Conservation (phyloP, 2,797 vertebrate species). For the Sphenopsis melanotis region DNA sequence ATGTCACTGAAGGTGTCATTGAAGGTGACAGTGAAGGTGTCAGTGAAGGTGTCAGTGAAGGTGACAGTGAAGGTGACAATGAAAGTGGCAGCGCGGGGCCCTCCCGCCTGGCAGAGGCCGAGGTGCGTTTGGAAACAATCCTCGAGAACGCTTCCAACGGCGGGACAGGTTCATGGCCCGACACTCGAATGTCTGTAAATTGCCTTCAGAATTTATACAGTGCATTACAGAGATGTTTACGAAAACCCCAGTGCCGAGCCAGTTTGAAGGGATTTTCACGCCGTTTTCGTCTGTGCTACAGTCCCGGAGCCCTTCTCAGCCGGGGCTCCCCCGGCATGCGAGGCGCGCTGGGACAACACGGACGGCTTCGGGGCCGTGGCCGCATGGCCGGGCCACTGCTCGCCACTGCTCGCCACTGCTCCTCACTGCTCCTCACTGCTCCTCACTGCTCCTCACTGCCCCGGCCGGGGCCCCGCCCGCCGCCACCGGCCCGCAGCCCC, state of each 20-base stretch:
- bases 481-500: not conserved
- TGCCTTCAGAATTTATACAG: not conserved
- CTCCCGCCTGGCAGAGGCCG: not conserved
- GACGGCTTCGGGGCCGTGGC: too few species aligned
- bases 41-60: not conserved
- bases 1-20: accelerated
- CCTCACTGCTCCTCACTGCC: not conserved
- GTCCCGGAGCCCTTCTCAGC: not conserved
- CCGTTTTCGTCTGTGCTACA: accelerated
- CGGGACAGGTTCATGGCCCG: not conserved
- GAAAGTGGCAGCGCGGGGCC: not conserved
- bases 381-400: not conserved
- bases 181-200: not conserved
- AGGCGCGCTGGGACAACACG: too few species aligned
- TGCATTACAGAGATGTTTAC: accelerated
- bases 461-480: not conserved
- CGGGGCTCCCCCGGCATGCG: accelerated
- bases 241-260: accelerated
- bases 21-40: accelerated
- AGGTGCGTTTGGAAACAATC: not conserved
- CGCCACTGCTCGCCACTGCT: accelerated
- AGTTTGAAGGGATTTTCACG: accelerated
- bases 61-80: not conserved
- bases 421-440: not conserved
- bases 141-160: accelerated